A percentile compares a stretch with the other conserved stretches of the same genome.
phyloP scores from a whole-genome alignment of 1,140 invertebrate genomes.

The Zaprionus africanus region DNA sequence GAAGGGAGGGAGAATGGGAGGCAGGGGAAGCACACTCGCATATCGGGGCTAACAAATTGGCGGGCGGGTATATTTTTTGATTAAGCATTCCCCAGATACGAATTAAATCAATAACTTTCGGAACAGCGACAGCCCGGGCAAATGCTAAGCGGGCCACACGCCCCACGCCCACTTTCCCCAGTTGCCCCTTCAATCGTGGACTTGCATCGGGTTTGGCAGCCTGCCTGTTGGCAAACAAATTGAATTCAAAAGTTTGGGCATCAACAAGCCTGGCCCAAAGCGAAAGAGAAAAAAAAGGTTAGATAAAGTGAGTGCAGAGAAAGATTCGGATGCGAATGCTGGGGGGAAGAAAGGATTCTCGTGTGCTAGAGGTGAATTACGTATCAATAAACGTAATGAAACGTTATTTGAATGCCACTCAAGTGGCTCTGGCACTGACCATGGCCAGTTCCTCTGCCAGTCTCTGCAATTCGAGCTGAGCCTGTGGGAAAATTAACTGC shows the following conservation, averaged over 20 bases:
- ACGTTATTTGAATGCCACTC: constrained; percentile 78
- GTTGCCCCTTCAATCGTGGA: background rate
- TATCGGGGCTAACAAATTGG: constrained; percentile 49
- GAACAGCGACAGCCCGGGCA: constrained; percentile 36
- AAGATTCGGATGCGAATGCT: background rate
- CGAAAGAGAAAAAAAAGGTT: constrained; percentile 6
- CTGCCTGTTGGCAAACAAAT: constrained; percentile 67
- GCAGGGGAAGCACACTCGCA: constrained; percentile 30
- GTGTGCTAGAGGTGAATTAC: constrained; percentile 16
- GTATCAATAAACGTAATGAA: constrained; percentile 75
- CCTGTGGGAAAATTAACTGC: constrained; percentile 71
- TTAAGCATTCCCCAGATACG: constrained; percentile 80
- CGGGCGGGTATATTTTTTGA: constrained; percentile 66
- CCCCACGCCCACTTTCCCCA: background rate
- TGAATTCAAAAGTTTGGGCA: constrained; percentile 66
- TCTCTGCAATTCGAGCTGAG: constrained; percentile 17
- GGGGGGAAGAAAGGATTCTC: background rate
- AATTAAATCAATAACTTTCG: constrained; percentile 80
- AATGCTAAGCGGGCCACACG: constrained; percentile 36
- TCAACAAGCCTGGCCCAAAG: constrained; percentile 13
- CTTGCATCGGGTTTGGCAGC: constrained; percentile 36
- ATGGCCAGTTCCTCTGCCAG: constrained; percentile 9
- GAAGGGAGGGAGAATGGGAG: background rate
- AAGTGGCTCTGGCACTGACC: constrained; percentile 54
- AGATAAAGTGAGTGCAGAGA: constrained; percentile 4